phyloP scores from a whole-genome alignment of 2,113 vertebrate genomes.

The Psittacus erithacus region DNA sequence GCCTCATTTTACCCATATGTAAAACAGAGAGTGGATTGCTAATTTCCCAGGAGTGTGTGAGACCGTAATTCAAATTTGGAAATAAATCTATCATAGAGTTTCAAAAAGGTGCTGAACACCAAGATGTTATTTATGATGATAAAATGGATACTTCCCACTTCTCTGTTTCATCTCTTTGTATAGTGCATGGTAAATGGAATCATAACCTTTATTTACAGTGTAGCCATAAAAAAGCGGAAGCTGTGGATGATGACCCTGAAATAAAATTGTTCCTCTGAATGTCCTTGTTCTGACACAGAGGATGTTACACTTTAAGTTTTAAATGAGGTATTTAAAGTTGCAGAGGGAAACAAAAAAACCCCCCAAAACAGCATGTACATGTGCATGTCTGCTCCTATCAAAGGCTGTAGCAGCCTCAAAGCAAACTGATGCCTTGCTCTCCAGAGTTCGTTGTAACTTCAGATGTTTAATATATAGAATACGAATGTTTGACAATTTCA shows the following conservation, averaged over 20 bases:
- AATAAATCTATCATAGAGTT: fast-evolving
- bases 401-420: neutral
- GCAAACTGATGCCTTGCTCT: neutral
- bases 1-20: neutral
- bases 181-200: neutral
- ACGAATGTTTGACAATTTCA: neutral
- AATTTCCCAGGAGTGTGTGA: neutral
- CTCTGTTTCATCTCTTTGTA: neutral
- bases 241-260: neutral
- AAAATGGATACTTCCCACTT: neutral
- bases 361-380: fast-evolving
- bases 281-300: neutral
- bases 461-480: neutral
- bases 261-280: neutral
- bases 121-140: neutral
- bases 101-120: neutral
- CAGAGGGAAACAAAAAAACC: neutral
- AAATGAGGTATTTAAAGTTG: neutral
- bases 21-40: neutral
- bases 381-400: neutral
- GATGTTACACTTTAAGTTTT: neutral
- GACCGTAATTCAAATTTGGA: neutral
- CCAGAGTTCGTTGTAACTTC: neutral
- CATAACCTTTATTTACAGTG: neutral
- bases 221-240: neutral